These are phyloP conservation scores for Otolemur garnettii DNA, from an alignment of 2,113 vertebrate species.

Conservation along the genomic window DNA sequence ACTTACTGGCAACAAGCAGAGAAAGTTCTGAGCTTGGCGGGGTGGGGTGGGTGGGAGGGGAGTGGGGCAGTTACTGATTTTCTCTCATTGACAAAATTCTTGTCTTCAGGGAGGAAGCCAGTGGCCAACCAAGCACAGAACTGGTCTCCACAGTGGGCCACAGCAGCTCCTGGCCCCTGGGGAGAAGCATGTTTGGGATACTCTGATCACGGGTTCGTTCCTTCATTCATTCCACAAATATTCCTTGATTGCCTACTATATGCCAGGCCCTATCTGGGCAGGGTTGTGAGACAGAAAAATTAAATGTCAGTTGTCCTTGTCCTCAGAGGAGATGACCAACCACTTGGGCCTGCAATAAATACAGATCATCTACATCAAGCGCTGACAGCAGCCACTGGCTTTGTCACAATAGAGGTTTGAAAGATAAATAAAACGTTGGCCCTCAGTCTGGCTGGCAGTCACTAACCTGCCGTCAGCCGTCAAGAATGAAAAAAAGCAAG, in stretches of 20 bases:
- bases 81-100: background rate
- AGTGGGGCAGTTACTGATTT: background rate
- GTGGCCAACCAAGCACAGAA: background rate
- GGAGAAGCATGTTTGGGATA: background rate
- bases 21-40: background rate
- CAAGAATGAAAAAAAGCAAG: conserved; percentile 37
- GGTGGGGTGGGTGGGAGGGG: too few relatives aligned
- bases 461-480: background rate
- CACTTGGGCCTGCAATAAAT: background rate
- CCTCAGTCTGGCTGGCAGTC: background rate
- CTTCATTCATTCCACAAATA: background rate
- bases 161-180: background rate
- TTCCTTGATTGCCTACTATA: background rate
- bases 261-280: background rate
- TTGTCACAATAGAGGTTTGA: background rate
- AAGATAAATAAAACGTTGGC: background rate
- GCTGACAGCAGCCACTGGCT: background rate
- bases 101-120: background rate
- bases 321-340: background rate
- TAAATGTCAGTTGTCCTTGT: background rate
- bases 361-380: background rate
- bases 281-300: background rate
- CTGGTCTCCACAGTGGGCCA: too few relatives aligned
- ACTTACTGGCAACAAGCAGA: background rate
- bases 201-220: background rate